phyloP scores from a whole-genome alignment of 2,888 invertebrate genomes.

The Agrochola macilenta region DNA sequence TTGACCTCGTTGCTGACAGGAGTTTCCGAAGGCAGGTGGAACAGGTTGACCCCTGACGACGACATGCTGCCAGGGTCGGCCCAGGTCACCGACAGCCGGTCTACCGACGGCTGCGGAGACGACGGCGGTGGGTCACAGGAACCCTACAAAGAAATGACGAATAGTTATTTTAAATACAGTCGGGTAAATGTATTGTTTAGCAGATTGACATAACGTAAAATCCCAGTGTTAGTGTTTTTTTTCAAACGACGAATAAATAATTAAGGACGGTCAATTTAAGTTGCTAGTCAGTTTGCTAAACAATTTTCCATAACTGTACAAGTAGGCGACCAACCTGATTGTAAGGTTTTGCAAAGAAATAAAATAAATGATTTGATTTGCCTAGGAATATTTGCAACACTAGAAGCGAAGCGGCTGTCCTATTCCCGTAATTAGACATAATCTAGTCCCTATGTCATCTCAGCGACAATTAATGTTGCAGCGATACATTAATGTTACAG shows the following conservation, averaged over 20 bases:
- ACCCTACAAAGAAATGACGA: constrained; percentile 68
- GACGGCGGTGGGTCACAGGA: constrained; percentile 89
- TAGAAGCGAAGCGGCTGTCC: background rate
- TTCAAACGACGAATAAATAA: no score
- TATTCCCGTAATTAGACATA: background rate
- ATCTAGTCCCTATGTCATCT: background rate
- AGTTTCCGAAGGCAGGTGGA: constrained; percentile 85
- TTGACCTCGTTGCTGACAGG: constrained; percentile 85
- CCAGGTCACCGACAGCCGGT: constrained; percentile 94
- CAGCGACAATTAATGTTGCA: no score
- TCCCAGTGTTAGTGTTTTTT: no score
- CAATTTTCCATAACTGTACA: background rate
- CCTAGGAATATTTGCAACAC: background rate
- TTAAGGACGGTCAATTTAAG: background rate
- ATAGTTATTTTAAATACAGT: background rate
- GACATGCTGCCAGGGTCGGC: constrained; percentile 90
- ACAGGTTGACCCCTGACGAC: constrained; percentile 87
- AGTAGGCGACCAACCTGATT: background rate
- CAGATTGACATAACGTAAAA: no score
- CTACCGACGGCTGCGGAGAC: constrained; percentile 93
- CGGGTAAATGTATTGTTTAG: background rate
- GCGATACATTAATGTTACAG: no score
- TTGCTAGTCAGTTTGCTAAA: background rate
- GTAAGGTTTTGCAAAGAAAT: background rate
- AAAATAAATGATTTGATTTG: no score